Evolutionary conservation across 2,888 invertebrate species (phyloP).

Genomic region (Andrena fulva): DNA sequence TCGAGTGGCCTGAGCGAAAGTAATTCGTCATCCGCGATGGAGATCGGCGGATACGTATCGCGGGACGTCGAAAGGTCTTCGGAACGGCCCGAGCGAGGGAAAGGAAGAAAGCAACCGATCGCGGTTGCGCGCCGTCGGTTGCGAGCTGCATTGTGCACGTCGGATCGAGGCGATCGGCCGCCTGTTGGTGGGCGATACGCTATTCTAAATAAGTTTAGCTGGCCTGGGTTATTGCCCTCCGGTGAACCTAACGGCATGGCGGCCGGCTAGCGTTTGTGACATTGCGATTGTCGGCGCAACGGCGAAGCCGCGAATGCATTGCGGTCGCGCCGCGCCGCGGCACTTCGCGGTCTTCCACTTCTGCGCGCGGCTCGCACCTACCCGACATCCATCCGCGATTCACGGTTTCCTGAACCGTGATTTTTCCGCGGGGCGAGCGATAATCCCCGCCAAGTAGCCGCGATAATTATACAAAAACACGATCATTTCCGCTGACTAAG

Average conservation of each 20-base stretch:
- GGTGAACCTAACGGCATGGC: slow-evolving; percentile 82
- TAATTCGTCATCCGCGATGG: slow-evolving; percentile 34
- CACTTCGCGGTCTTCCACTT: slow-evolving; percentile 67
- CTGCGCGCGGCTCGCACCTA: slow-evolving; percentile 52
- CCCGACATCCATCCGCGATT: slow-evolving; percentile 26
- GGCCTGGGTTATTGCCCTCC: slow-evolving; percentile 82
- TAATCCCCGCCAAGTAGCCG: neutral
- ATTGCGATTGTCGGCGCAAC: slow-evolving; percentile 73
- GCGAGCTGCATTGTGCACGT: slow-evolving; percentile 60
- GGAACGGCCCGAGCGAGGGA: slow-evolving; percentile 19
- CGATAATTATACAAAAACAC: neutral
- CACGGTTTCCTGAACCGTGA: slow-evolving; percentile 33
- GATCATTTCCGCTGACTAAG: too few species aligned
- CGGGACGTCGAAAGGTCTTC: slow-evolving; percentile 21
- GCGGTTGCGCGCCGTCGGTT: slow-evolving; percentile 30
- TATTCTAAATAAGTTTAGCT: slow-evolving; percentile 82
- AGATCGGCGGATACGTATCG: slow-evolving; percentile 31
- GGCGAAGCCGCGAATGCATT: slow-evolving; percentile 66
- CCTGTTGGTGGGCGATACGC: slow-evolving; percentile 71
- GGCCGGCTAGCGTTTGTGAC: slow-evolving; percentile 76
- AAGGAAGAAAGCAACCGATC: slow-evolving; percentile 39
- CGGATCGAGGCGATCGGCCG: slow-evolving; percentile 65
- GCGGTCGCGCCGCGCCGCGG: slow-evolving; percentile 64
- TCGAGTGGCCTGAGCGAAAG: slow-evolving; percentile 17
- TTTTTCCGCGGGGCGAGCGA: neutral